Percentiles rank a stretch among this genome's conserved stretches.
phyloP scores from a whole-genome alignment of 2,797 vertebrate genomes.

The Setipinna tenuifilis region DNA sequence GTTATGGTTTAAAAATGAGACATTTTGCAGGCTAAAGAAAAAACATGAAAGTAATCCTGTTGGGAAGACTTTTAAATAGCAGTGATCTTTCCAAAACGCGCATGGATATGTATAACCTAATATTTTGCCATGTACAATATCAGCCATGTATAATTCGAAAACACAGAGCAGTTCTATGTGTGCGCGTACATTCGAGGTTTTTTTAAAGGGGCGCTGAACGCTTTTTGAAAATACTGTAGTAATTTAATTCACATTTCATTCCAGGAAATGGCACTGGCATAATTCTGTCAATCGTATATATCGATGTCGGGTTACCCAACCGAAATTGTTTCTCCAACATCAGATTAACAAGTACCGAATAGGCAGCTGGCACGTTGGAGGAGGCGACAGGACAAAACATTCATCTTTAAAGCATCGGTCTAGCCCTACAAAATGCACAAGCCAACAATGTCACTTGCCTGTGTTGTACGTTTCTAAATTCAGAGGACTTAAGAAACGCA shows the following conservation, averaged over 20 bases:
- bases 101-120: not conserved
- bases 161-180: not conserved
- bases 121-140: not conserved
- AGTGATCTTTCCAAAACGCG: not conserved
- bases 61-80: not conserved
- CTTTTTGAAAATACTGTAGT: not conserved
- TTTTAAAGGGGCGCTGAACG: not conserved
- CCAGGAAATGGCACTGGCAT: not conserved
- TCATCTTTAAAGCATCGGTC: not conserved
- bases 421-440: constrained; percentile 23
- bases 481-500: constrained; percentile 1
- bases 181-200: not conserved
- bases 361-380: not conserved
- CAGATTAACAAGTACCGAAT: not conserved
- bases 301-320: not conserved
- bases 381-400: not conserved
- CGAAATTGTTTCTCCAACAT: not conserved
- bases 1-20: not conserved
- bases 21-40: not conserved
- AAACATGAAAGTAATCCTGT: not conserved
- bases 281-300: not conserved
- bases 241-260: constrained; percentile 2
- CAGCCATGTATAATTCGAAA: not conserved
- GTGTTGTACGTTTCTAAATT: constrained; percentile 6
- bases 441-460: not conserved